Percentiles rank a stretch among this genome's conserved stretches.
Evolutionary conservation across 2,797 vertebrate species (phyloP).

Genomic region (Tenualosa thibaudeaui): DNA sequence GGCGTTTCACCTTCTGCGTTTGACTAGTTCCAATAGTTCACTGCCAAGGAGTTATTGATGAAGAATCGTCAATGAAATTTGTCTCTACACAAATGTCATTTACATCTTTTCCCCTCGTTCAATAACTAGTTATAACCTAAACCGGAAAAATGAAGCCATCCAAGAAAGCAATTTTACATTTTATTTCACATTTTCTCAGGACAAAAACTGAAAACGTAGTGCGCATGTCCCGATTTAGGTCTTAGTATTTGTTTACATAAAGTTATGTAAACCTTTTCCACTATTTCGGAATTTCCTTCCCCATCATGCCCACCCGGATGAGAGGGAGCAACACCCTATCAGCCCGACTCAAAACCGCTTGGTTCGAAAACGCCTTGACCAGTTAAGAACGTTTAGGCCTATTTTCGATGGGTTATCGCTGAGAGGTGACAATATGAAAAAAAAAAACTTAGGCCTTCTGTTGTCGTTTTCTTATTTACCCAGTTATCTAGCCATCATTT

Average conservation of each 20-base stretch:
- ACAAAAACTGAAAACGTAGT: neutral
- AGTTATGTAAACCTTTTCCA: neutral
- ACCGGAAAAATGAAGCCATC: constrained; percentile 80
- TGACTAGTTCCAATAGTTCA: constrained; percentile 88
- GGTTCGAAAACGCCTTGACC: neutral
- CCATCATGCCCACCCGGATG: neutral
- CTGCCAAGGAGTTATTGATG: constrained; percentile 88
- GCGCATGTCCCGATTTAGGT: neutral
- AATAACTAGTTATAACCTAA: constrained; percentile 84
- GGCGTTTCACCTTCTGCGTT: constrained; percentile 85
- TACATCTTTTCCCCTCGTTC: constrained; percentile 83
- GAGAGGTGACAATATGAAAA: neutral
- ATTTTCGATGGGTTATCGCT: neutral
- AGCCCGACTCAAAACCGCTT: neutral
- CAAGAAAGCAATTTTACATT: constrained; percentile 82
- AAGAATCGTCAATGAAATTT: constrained; percentile 86
- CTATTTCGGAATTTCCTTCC: neutral
- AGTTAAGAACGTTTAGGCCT: neutral
- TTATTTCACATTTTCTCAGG: constrained; percentile 62
- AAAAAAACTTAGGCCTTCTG: neutral
- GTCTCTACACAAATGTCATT: constrained; percentile 87
- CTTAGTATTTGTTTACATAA: neutral
- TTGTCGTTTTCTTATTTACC: neutral
- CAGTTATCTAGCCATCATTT: neutral
- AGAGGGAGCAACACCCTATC: neutral